phyloP scores from a whole-genome alignment of 2,797 vertebrate species.

The Trachurus trachurus region DNA sequence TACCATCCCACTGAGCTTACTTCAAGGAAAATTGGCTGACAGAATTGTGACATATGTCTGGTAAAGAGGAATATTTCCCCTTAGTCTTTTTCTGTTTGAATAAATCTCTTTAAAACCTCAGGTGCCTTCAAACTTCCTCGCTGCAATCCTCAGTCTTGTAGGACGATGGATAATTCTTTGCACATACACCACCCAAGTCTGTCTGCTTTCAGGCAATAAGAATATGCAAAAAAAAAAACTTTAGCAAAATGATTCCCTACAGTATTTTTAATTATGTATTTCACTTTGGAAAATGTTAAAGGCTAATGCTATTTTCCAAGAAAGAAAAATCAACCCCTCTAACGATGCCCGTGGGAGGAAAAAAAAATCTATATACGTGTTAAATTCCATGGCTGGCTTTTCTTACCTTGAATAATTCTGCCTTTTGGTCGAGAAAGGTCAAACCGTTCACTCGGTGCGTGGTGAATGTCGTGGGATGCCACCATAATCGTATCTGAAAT shows the following conservation, averaged over 20 bases:
- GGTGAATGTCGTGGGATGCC: conserved; percentile 16
- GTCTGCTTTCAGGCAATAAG: conserved; percentile 38
- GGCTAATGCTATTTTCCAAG: conserved; percentile 66
- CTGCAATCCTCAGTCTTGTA: conserved; percentile 38
- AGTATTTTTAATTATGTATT: conserved; percentile 71
- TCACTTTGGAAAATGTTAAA: conserved; percentile 71
- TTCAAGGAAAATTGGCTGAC: conserved; percentile 71
- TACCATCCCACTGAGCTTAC: conserved; percentile 62
- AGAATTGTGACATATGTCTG: conserved; percentile 79
- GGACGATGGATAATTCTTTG: conserved; percentile 44
- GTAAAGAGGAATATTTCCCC: conserved; percentile 70
- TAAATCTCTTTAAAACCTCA: conserved; percentile 77
- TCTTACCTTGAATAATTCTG: conserved; percentile 39
- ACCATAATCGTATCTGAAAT: conserved; percentile 33
- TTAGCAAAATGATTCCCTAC: conserved; percentile 37
- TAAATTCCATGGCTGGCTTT: conserved; percentile 9
- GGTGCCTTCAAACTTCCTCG: conserved; percentile 45
- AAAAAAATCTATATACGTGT: conserved; percentile 36
- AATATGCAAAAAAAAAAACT: conserved; percentile 35
- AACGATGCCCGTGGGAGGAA: conserved; percentile 30
- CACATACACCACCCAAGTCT: conserved; percentile 27
- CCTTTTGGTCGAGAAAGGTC: conserved; percentile 64
- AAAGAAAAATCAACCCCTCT: conserved; percentile 56
- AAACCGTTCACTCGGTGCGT: conserved; percentile 43
- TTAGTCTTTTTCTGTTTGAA: conserved; percentile 73